Evolutionary conservation across 2,113 vertebrate genomes (phyloP).

Genomic region (Tachysurus fulvidraco): DNA sequence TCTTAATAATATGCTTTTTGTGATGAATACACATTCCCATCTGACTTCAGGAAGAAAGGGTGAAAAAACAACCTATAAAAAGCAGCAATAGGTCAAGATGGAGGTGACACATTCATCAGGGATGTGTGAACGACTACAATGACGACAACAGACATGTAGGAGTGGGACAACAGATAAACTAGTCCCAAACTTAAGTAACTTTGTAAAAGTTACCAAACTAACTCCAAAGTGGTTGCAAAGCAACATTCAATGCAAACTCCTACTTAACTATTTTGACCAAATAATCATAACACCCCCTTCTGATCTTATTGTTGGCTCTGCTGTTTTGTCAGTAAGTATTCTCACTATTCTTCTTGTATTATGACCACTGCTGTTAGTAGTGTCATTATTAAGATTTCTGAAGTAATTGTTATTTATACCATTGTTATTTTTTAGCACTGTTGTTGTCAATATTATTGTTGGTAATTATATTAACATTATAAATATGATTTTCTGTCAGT

Average conservation of each 20-base stretch:
- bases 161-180: not conserved
- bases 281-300: not conserved
- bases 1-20: not conserved
- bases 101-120: slow-evolving; percentile 65
- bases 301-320: not conserved
- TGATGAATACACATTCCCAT: not conserved
- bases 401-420: not conserved
- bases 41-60: not conserved
- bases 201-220: not conserved
- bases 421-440: not conserved
- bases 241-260: not conserved
- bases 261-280: not conserved
- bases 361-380: not conserved
- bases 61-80: slow-evolving; percentile 55
- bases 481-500: too few relatives aligned
- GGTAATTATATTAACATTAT: too few relatives aligned
- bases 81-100: slow-evolving; percentile 47
- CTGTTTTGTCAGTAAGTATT: not conserved
- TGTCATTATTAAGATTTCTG: not conserved
- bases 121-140: slow-evolving; percentile 54
- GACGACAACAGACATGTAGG: slow-evolving; percentile 21
- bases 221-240: not conserved
- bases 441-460: not conserved
- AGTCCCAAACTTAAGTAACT: not conserved
- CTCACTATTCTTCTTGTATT: not conserved